Evolutionary conservation across 2,797 vertebrate species (phyloP).

Genomic region (Etheostoma perlongum): DNA sequence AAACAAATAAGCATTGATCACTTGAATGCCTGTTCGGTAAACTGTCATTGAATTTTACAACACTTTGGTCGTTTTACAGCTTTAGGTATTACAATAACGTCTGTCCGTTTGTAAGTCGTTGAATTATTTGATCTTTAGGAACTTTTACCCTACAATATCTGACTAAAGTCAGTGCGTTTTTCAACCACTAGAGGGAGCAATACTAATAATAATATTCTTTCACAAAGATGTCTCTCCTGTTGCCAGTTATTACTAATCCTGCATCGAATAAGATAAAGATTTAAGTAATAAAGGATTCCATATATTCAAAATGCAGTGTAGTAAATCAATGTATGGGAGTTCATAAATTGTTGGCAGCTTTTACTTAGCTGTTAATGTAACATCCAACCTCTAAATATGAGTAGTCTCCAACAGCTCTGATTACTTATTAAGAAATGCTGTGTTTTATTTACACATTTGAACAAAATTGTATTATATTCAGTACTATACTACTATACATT

Average conservation of each 20-base stretch:
- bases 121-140: background rate
- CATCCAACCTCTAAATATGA: background rate
- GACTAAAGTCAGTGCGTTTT: background rate
- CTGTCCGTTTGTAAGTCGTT: background rate
- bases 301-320: background rate
- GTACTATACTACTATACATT: too few species aligned
- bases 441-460: background rate
- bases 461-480: background rate
- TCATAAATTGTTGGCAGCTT: background rate
- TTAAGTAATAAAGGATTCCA: background rate
- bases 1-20: background rate
- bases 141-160: background rate
- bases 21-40: background rate
- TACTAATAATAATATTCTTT: background rate
- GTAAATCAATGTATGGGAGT: background rate
- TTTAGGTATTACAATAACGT: background rate
- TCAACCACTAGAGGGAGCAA: constrained; percentile 38
- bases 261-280: background rate
- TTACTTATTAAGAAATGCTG: background rate
- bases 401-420: background rate
- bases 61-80: background rate
- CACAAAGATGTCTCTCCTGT: background rate
- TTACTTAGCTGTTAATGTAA: background rate
- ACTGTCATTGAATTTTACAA: background rate
- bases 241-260: background rate